Base-by-base conservation (phyloP, 2,888 invertebrate species). In the Diplolepis rosae region DNA sequence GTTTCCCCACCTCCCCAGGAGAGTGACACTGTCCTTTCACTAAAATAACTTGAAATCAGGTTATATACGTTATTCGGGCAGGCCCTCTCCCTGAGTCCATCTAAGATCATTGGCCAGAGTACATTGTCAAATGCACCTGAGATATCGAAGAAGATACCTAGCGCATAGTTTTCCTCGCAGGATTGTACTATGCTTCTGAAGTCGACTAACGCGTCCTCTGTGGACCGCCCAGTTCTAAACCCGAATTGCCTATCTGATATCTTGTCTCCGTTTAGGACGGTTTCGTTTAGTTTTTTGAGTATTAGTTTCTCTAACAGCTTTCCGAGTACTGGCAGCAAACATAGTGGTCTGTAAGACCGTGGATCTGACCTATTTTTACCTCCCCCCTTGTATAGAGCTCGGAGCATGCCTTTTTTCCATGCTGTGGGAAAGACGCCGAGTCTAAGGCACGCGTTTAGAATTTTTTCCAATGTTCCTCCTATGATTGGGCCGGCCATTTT, bases 391-490 rank as follows among this genome's bases (percentile, higher is more conserved):
- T 74, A 27, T 68, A 69, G 71, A 18, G 68, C 68, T 45, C 70
- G 50, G 22, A 76, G 72, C 15, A 69, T 65, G 1, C 75, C 74
- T 32, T 39, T 32, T 48, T 76, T 79, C 77, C 77, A 79, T 9
- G n/a, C 66, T 0, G 22, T 24, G 15, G 79, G 79, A 65, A 80
- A 80, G 27, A 74, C 65, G 0, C 74, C 76, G 45, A 15, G 56
- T 0, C 61, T 39, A 1, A 80, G 68, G 51, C 78, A 79, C 5
- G 67, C 70, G 51, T 79, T 78, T n/a, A 68, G 69, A 0, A 77
- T 48, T 2, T 68, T 32, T 9, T 71, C 54, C 7, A 78, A 18
- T 7, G 71, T 45, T 24, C 13, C 66, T 0, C 50, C 50, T 0
- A 79, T 68, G 0, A 66, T 45, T 0, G 7, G 11, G 0, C 18